Evolutionary conservation across 2,113 vertebrate species (phyloP).

Genomic region (Vulpes ferrilata): DNA sequence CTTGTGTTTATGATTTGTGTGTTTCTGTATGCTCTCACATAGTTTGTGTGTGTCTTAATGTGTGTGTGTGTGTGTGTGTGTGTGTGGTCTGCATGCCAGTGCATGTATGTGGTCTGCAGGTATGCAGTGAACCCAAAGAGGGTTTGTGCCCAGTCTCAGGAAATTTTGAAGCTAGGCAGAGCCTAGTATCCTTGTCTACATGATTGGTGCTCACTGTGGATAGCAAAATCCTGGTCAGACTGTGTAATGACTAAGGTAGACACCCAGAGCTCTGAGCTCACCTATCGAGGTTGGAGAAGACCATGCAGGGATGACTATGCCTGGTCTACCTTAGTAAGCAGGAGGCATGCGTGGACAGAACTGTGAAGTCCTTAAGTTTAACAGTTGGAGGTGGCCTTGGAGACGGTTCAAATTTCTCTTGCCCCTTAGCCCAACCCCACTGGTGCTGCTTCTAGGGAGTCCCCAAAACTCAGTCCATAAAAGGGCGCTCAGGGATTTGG

Average conservation of each 20-base stretch:
- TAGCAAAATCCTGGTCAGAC: slow-evolving; percentile 3
- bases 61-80: not conserved
- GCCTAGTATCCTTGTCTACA: not conserved
- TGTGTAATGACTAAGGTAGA: not conserved
- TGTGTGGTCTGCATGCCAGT: not conserved
- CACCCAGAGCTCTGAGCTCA: not conserved
- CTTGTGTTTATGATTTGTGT: not conserved
- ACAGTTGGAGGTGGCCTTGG: not conserved
- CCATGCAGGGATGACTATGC: not conserved
- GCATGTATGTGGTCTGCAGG: not conserved
- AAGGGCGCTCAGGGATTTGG: not conserved
- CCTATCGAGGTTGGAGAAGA: not conserved
- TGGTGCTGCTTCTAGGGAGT: not conserved
- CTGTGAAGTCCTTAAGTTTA: not conserved
- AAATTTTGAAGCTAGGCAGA: not conserved
- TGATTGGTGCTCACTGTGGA: not conserved
- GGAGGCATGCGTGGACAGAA: not conserved
- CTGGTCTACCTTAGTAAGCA: not conserved
- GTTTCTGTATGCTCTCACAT: not conserved
- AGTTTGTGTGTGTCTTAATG: not conserved
- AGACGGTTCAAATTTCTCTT: not conserved
- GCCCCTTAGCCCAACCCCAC: not conserved
- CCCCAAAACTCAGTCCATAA: not conserved
- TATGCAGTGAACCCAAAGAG: not conserved
- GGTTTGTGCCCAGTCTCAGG: not conserved